Percentiles rank a stretch among this genome's conserved stretches.
phyloP scores from a whole-genome alignment of 2,113 vertebrate genomes.

The Pipa parva region DNA sequence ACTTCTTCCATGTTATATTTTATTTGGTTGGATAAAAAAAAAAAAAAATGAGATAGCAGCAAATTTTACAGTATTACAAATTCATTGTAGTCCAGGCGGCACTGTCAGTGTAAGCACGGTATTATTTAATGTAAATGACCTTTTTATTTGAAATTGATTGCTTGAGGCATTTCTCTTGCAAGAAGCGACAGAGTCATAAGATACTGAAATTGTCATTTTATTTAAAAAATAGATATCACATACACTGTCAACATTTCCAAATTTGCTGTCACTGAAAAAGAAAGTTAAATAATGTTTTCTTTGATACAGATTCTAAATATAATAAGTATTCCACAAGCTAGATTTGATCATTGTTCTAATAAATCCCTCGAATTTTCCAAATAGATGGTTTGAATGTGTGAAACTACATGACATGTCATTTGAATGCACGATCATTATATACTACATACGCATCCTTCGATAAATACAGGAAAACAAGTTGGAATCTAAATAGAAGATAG shows the following conservation, averaged over 20 bases:
- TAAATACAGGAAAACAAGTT: not conserved
- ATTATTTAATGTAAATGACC: not conserved
- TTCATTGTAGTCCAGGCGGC: not conserved
- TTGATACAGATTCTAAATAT: no score
- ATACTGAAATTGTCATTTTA: not conserved
- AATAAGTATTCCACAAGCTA: not conserved
- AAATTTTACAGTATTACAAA: not conserved
- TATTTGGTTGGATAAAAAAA: no score
- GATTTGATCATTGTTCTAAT: not conserved
- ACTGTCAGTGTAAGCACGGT: not conserved
- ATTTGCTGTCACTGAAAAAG: no score
- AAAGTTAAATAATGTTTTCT: no score
- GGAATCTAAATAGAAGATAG: not conserved
- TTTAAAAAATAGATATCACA: no score
- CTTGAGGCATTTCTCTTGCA: not conserved
- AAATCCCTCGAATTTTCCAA: not conserved
- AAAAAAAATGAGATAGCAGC: not conserved
- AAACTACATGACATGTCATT: no score
- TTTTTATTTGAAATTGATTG: not conserved
- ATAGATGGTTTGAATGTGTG: no score
- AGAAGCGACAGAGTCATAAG: not conserved
- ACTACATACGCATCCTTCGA: not conserved
- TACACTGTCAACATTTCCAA: no score
- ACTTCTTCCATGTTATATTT: not conserved
- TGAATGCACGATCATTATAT: not conserved